phyloP scores from a whole-genome alignment of 1,140 invertebrate species.

The Drosophila eugracilis region DNA sequence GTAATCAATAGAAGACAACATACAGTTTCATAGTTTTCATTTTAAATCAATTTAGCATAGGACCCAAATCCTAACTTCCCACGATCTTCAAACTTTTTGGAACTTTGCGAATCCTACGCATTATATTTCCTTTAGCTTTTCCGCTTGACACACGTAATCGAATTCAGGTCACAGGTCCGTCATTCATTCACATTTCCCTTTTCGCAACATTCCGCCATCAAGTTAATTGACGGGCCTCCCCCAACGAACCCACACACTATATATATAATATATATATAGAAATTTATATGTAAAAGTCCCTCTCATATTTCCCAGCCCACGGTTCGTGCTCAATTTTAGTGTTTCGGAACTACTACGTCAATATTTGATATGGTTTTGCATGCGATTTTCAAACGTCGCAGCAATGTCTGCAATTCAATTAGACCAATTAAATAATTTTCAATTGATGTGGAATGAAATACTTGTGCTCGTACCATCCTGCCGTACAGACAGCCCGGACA shows the following conservation, averaged over 20 bases:
- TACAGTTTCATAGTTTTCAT: too few species aligned
- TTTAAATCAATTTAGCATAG: too few species aligned
- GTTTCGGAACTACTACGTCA: conserved; percentile 28
- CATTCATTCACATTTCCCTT: conserved; percentile 28
- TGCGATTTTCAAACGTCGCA: conserved; percentile 33
- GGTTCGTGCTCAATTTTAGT: conserved; percentile 19
- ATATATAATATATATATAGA: background rate
- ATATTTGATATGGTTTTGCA: conserved; percentile 41
- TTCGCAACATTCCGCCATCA: conserved; percentile 46
- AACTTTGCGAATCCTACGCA: conserved; percentile 4
- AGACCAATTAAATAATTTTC: conserved; percentile 56
- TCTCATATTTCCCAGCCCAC: background rate
- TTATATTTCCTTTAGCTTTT: background rate
- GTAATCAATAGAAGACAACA: too few species aligned
- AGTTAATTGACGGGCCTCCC: conserved; percentile 31
- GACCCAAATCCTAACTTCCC: background rate
- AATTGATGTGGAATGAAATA: conserved; percentile 32
- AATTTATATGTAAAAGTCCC: too few species aligned
- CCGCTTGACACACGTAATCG: conserved; percentile 6
- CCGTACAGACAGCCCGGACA: conserved; percentile 8
- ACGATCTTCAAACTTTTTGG: background rate
- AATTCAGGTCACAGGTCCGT: conserved; percentile 33
- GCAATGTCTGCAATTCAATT: conserved; percentile 51
- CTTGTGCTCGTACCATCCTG: conserved; percentile 14
- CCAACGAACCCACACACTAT: background rate